phyloP scores from a whole-genome alignment of 1,140 invertebrate genomes.

The Atta colombica region DNA sequence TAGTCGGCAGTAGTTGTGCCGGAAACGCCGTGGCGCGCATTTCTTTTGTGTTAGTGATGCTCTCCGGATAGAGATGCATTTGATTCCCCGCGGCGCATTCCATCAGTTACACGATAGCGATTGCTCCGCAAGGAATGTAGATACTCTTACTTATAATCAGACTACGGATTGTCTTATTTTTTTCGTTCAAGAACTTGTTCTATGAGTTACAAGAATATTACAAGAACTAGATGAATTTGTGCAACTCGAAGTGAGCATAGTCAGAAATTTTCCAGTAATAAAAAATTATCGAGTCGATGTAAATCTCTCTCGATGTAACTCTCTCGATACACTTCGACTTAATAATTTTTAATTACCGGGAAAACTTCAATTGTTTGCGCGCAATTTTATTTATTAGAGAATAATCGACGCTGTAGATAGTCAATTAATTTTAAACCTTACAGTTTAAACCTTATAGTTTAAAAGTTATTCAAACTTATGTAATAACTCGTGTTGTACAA shows the following conservation, averaged over 20 bases:
- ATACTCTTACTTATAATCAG: neutral
- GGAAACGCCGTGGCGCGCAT: slow-evolving; percentile 70
- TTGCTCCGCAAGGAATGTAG: neutral
- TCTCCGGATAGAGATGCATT: slow-evolving; percentile 49
- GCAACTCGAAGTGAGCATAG: neutral
- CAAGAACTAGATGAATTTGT: neutral
- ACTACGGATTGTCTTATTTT: neutral
- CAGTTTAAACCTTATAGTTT: neutral
- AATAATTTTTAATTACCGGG: neutral
- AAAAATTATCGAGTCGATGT: neutral
- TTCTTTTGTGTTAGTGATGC: slow-evolving; percentile 71
- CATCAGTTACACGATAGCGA: slow-evolving; percentile 11
- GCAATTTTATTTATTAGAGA: neutral
- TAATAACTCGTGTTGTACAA: neutral
- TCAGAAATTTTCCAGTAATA: too few relatives aligned
- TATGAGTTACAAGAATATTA: neutral
- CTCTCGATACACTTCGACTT: neutral
- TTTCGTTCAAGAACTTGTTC: neutral
- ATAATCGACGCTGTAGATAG: neutral
- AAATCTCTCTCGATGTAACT: too few relatives aligned
- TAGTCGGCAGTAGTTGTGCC: slow-evolving; percentile 62
- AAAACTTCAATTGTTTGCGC: neutral
- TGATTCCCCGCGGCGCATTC: slow-evolving; percentile 26
- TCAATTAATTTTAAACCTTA: neutral
- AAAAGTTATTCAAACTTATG: neutral